Percentiles rank a stretch among this genome's conserved stretches.
phyloP scores from a whole-genome alignment of 2,797 vertebrate species.

The Synanceia verrucosa region DNA sequence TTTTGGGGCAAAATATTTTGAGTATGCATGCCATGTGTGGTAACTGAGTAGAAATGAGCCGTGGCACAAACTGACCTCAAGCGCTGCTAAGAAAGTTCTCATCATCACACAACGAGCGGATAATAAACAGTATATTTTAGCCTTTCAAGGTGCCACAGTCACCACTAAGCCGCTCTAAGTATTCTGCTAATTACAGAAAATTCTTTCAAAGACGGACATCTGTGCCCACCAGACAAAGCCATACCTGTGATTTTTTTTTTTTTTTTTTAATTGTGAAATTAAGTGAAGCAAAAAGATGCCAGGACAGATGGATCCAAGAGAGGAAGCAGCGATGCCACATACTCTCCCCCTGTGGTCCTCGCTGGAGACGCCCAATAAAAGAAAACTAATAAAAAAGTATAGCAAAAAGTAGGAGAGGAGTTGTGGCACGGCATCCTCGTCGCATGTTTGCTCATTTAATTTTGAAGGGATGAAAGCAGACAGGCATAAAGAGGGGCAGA shows the following conservation, averaged over 20 bases:
- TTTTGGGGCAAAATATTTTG: conserved; percentile 78
- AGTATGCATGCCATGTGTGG: conserved; percentile 55
- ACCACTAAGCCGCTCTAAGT: conserved; percentile 56
- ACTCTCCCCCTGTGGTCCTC: conserved; percentile 46
- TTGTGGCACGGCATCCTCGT: conserved; percentile 60
- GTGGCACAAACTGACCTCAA: conserved; percentile 46
- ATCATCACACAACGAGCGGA: conserved; percentile 40
- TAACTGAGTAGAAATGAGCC: conserved; percentile 54
- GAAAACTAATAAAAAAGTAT: conserved; percentile 73
- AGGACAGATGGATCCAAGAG: conserved; percentile 72
- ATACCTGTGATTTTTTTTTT: conserved; percentile 69
- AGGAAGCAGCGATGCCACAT: conserved; percentile 60
- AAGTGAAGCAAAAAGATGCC: conserved; percentile 67
- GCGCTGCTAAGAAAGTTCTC: conserved; percentile 7
- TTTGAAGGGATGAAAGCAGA: conserved; percentile 82
- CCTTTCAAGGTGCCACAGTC: conserved; percentile 58
- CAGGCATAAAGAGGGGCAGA: conserved; percentile 81
- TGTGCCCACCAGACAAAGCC: conserved; percentile 61
- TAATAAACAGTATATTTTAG: conserved; percentile 45
- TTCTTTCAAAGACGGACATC: conserved; percentile 65
- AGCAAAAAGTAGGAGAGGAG: conserved; percentile 59
- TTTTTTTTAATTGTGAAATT: conserved; percentile 68
- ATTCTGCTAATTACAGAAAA: conserved; percentile 63
- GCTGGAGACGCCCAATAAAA: conserved; percentile 58
- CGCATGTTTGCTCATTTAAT: conserved; percentile 81